Conservation (phyloP, 1,140 invertebrate species). For the Gryon sp. region DNA sequence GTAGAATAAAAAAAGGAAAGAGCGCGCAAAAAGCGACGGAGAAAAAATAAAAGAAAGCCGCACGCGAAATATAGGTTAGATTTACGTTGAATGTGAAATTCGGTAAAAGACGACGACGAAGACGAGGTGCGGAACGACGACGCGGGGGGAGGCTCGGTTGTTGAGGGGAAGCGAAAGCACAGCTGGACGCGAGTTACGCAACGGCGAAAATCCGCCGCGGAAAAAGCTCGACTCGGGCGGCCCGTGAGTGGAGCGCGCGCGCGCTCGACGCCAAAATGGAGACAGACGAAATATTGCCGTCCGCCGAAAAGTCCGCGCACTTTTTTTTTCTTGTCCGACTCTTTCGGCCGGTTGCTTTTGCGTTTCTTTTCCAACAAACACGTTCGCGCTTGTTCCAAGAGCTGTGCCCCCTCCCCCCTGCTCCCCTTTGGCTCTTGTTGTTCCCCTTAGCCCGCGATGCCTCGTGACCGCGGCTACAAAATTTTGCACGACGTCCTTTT, state of each 20-base stretch:
- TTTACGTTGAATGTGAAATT: conserved; percentile 35
- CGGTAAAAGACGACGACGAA: conserved; percentile 1
- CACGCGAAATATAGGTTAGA: conserved; percentile 36
- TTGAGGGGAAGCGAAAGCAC: conserved; percentile 9
- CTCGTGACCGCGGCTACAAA: too few species aligned
- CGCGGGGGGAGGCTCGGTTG: not conserved
- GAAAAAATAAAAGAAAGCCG: not conserved
- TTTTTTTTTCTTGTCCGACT: conserved; percentile 4
- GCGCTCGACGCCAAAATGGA: conserved; percentile 51
- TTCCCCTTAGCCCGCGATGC: too few species aligned
- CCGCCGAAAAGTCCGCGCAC: conserved; percentile 27
- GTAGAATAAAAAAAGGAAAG: too few species aligned
- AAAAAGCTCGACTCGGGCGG: conserved; percentile 26
- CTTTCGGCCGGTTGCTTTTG: too few species aligned
- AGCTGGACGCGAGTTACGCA: conserved; percentile 51
- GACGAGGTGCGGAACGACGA: not conserved
- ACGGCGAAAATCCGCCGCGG: conserved; percentile 45
- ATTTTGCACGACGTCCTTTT: too few species aligned
- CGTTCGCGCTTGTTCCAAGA: too few species aligned
- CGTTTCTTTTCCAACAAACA: too few species aligned
- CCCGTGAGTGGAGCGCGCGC: conserved; percentile 18
- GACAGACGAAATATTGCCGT: conserved; percentile 2
- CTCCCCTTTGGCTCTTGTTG: too few species aligned
- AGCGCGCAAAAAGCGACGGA: not conserved
- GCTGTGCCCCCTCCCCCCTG: too few species aligned